Evolutionary conservation across 2,113 vertebrate species (phyloP), one percentile per base, ranked within the genome.

Genomic region (Eptatretus burgeri): DNA sequence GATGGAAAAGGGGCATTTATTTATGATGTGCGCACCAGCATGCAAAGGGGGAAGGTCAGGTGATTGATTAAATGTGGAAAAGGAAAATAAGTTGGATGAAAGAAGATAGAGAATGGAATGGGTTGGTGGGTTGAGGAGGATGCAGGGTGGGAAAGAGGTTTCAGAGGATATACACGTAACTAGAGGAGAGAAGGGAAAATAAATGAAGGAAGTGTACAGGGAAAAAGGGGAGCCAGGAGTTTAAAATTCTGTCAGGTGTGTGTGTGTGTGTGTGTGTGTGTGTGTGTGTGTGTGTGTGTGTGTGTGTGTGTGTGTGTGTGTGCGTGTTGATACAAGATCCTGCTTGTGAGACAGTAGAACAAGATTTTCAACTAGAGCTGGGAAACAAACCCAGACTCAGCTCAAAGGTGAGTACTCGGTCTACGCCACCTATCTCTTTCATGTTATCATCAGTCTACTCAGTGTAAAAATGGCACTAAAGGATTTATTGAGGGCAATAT

Each of bases 281-380:
- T n/a, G 53, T 60, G 53, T 60, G 53, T 60, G 11, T 60, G 56
- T 60, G 56, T 60, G n/a, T 17, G 56, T 60, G 56, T 60, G 53
- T 60, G 53, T 10, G 53, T 60, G 53, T 60, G 14, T 16, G 53
- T 60, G 56, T 60, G 56, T 13, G 56, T 60, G 2, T 60, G 56
- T 60, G 56, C 12, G 16, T 17, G 56, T 60, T 11, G 9, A 19
- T 60, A 19, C 18, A 16, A 60, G 53, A 5, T 7, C 14, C 7
- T 18, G 53, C 53, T 18, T 41, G 3, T 41, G 27, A 41, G 7
- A 7, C 27, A 41, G 7, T 41, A 41, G 7, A 41, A 41, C 27
- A 41, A 41, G 7, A 41, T 41, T 41, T 41, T 41, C 27, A 41
- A 41, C 27, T 41, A 3, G 27, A 41, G 27, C 27, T 7, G 7